Conservation (phyloP, 2,888 invertebrate species). For the Mythimna vitellina region DNA sequence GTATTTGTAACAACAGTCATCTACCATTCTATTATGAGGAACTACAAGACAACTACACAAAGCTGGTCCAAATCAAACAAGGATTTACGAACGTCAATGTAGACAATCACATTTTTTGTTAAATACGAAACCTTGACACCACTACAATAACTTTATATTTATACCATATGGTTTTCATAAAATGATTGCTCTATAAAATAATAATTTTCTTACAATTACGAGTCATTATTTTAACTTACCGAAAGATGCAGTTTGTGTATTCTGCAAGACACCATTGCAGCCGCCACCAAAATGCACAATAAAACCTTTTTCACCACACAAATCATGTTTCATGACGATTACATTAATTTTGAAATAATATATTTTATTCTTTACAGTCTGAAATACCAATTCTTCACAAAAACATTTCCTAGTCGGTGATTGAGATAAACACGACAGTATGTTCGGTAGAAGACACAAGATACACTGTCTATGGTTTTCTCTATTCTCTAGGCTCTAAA, state of each 20-base stretch:
- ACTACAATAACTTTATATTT: background rate
- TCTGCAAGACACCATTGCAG: conserved; percentile 77
- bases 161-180: conserved; percentile 21
- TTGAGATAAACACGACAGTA: conserved; percentile 52
- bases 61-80: conserved; percentile 7
- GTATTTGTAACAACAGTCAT: background rate
- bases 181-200: conserved; percentile 13
- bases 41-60: background rate
- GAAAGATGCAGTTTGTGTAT: conserved; percentile 85
- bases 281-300: conserved; percentile 69
- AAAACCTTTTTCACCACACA: conserved; percentile 68
- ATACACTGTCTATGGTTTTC: background rate
- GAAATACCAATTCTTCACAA: conserved; percentile 42
- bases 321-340: conserved; percentile 80
- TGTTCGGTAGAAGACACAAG: background rate
- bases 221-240: conserved; percentile 70
- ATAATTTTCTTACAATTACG: conserved; percentile 15
- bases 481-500: background rate
- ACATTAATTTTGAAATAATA: conserved; percentile 33
- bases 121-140: background rate
- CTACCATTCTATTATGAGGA: background rate
- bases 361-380: conserved; percentile 28
- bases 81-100: conserved; percentile 4
- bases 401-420: conserved; percentile 63
- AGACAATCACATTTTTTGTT: background rate